phyloP scores from a whole-genome alignment of 2,113 vertebrate genomes.

The Cranoglanis bouderius region DNA sequence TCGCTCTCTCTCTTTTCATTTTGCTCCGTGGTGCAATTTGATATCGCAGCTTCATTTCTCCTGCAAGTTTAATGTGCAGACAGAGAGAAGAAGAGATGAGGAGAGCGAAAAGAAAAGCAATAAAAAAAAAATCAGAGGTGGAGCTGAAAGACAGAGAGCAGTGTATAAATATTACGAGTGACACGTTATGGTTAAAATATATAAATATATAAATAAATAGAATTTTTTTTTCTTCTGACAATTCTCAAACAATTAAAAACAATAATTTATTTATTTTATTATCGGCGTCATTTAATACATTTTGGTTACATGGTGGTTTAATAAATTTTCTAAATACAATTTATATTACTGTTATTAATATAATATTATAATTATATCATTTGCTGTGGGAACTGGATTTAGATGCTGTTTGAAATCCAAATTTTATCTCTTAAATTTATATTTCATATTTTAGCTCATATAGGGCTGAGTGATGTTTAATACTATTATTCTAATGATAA shows the following conservation, averaged over 20 bases:
- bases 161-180: background rate
- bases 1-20: slow-evolving; percentile 42
- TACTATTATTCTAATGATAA: background rate
- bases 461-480: background rate
- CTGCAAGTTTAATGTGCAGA: slow-evolving; percentile 74
- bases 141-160: background rate
- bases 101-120: slow-evolving; percentile 4
- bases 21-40: slow-evolving; percentile 67
- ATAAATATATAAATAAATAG: background rate
- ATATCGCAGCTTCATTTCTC: slow-evolving; percentile 67
- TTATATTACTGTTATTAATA: background rate
- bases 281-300: background rate
- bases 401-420: background rate
- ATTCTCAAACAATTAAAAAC: background rate
- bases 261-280: background rate
- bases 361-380: background rate
- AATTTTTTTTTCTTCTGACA: too few species aligned
- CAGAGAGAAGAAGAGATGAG: background rate
- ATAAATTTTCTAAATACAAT: background rate
- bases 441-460: background rate
- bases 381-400: background rate
- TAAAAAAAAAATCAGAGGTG: background rate
- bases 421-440: background rate
- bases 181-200: background rate
- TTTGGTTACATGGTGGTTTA: too few species aligned